phyloP scores from a whole-genome alignment of 2,113 vertebrate species.

The Polypterus senegalus region DNA sequence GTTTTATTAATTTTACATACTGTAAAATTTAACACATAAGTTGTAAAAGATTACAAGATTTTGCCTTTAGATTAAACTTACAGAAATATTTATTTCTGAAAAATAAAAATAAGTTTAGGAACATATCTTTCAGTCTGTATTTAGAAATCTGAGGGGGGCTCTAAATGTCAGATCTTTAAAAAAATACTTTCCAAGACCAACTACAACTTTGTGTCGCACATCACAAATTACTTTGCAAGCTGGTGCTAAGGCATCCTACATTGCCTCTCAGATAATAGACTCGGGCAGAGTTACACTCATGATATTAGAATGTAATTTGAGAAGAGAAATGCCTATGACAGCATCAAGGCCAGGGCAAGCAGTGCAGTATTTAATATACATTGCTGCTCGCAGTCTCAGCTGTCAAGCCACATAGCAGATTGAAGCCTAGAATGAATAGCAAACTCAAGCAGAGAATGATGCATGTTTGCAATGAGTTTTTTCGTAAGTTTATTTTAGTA shows the following conservation, averaged over 20 bases:
- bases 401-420: neutral
- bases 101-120: no score
- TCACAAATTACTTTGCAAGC: constrained; percentile 2
- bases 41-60: no score
- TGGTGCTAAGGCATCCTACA: neutral
- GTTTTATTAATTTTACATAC: no score
- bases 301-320: constrained; percentile 37
- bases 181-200: constrained; percentile 2
- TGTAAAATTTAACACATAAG: no score
- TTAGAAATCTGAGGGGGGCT: neutral
- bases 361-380: constrained; percentile 1
- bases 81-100: no score
- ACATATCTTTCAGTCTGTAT: neutral
- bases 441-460: no score
- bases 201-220: neutral
- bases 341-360: constrained; percentile 26
- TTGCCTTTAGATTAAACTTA: no score
- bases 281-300: constrained; percentile 34
- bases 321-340: constrained; percentile 43
- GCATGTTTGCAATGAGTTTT: no score
- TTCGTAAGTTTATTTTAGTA: no score
- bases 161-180: neutral
- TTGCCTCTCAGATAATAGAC: constrained; percentile 2
- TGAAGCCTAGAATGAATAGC: neutral
- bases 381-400: constrained; percentile 2